Evolutionary conservation across 1,140 invertebrate species (phyloP), one percentile per base, ranked within the genome.

Genomic region (Pseudomyrmex gracilis): DNA sequence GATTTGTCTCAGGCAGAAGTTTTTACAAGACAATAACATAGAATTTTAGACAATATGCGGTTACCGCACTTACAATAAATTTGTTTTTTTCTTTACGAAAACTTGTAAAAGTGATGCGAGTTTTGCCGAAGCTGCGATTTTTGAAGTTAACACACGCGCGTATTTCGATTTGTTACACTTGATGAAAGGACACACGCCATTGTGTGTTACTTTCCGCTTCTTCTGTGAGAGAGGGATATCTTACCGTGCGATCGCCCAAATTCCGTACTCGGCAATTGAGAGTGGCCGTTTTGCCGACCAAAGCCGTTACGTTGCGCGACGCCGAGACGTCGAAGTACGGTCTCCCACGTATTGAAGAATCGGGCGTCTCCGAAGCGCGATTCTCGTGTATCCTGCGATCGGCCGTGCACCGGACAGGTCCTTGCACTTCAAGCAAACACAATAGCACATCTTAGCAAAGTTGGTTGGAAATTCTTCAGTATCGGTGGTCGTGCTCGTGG

Each of bases 251-350:
- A 89, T 97, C 97, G 24, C 97, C 97, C 64, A 97, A 95, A 92
- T 97, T 97, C 87, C 96, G 95, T 7, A 98, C 97, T 66, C 97
- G 95, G 93, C 97, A 98, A 87, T 96, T 97, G 9, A 98, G 95
- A 85, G 96, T 96, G 7, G 97, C 97, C 0, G 97, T 96, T 91
- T 97, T 97, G 24, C 97, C 97, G 2, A 97, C 96, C 4, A 97
- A 95, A 1, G 97, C 97, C 57, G 97, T 98, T 22, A 97, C 97
- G 92, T 98, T 98, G 88, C 95, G 96, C 0, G 97, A 97, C 71
- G 96, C 97, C 0, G 96, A 95, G 17, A 95, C 94, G 86, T 97
- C 97, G 90, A 97, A 97, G 90, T 96, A 96, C 0, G 97, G 97
- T 8, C 96, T 96, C 83, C 96, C 34, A 34, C 34, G 34, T 4